These are phyloP conservation scores for Poeciliopsis presidionis DNA, from an alignment of 2,797 vertebrate genomes.

Conservation along the genomic window DNA sequence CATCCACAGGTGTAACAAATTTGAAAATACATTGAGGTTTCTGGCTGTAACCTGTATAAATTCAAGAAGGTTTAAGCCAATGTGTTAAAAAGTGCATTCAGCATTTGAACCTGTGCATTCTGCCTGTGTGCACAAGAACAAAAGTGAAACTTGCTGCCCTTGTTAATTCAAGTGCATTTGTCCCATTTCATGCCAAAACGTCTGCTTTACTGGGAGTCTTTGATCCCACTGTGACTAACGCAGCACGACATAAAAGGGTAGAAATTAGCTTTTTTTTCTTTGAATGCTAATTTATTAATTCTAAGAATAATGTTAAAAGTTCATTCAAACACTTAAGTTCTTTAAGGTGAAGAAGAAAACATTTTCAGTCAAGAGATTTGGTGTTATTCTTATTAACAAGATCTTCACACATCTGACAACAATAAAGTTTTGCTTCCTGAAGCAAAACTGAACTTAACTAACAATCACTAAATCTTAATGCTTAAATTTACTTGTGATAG, in stretches of 20 bases:
- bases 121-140: background rate
- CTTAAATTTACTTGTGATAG: slow-evolving; percentile 68
- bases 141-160: background rate
- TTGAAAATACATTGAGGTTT: background rate
- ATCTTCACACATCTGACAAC: slow-evolving; percentile 43
- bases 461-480: slow-evolving; percentile 63
- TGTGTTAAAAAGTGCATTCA: background rate
- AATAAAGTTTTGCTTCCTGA: slow-evolving; percentile 49
- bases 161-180: background rate
- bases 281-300: slow-evolving; percentile 42
- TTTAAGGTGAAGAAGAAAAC: slow-evolving; percentile 41
- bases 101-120: background rate
- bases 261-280: slow-evolving; percentile 38
- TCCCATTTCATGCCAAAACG: background rate
- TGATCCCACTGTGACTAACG: slow-evolving; percentile 48
- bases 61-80: background rate
- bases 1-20: background rate
- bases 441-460: slow-evolving; percentile 65
- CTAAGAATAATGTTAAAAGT: slow-evolving; percentile 43
- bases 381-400: slow-evolving; percentile 20
- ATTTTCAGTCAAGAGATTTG: slow-evolving; percentile 34
- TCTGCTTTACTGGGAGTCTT: slow-evolving; percentile 8
- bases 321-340: slow-evolving; percentile 45
- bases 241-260: slow-evolving; percentile 32
- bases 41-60: background rate